Conservation (phyloP, 2,888 invertebrate species). For the Xestoiulus laeticollis region DNA sequence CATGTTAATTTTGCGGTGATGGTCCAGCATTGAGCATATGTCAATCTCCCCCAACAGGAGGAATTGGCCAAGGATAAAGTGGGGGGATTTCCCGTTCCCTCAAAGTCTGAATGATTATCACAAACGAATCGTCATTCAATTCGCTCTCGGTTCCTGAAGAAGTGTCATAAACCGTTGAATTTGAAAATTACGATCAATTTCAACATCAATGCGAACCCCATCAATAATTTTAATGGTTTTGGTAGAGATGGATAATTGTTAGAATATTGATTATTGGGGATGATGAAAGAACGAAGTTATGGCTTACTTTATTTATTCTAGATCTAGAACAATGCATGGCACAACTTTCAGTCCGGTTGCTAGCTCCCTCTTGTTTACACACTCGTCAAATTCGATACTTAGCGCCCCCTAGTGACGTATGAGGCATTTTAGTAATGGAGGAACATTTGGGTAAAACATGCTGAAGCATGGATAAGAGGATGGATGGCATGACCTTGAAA, state of each 20-base stretch:
- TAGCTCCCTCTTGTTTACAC: neutral
- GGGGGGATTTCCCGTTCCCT: neutral
- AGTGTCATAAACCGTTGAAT: neutral
- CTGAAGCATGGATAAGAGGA: too few relatives aligned
- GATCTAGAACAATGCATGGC: neutral
- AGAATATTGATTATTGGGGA: neutral
- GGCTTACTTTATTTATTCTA: neutral
- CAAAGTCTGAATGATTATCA: neutral
- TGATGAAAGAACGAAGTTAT: neutral
- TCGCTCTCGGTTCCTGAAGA: neutral
- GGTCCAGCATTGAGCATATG: constrained; percentile 24
- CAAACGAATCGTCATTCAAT: neutral
- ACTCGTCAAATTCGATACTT: too few relatives aligned
- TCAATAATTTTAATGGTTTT: constrained; percentile 16
- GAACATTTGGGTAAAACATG: too few relatives aligned
- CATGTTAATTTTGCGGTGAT: constrained; percentile 38
- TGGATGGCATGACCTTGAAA: too few relatives aligned
- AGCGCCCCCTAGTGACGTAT: too few relatives aligned
- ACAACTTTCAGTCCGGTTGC: neutral
- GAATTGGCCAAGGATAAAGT: neutral
- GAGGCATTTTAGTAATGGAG: too few relatives aligned
- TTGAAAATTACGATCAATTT: constrained; percentile 15
- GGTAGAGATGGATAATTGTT: neutral
- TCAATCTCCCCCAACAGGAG: constrained; percentile 12
- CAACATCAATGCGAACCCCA: neutral